Evolutionary conservation across 2,888 invertebrate species (phyloP), one percentile per base, ranked within the genome.

Genomic region (Phaonia tiefii): DNA sequence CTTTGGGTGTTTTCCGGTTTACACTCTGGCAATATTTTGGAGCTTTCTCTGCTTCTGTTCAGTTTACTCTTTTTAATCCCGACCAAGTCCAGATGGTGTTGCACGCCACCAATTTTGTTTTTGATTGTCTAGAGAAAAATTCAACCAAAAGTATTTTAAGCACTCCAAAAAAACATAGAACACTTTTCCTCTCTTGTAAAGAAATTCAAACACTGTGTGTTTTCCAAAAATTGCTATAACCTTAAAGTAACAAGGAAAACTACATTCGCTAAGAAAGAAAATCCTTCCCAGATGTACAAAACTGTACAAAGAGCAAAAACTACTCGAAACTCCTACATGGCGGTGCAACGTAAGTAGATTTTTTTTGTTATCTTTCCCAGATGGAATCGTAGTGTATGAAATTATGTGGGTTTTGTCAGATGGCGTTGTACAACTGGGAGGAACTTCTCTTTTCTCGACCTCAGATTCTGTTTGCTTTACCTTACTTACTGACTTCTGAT

Each of bases 331-430:
- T 60, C 37, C 60, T 37, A 15, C 31, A 31, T 8, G 15, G 60
- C 26, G 60, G 17, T 39, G 1, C 13, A 39, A 63, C 63, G 8
- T 31, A 3, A 13, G 63, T 31, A 20, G 17, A 37, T 54, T 22
- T 25, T 54, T 54, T 25, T 54, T 54, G 25, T 25, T 25, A 8
- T 31, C 31, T 31, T 31, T 31, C 3, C 31, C 8, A 31, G 31
- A 31, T 31, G 26, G 42, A 51, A 4, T 11, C 8, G 17, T n/a
- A n/a, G n/a, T n/a, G 39, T 54, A 22, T 26, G 70, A 22, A 56
- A 49, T 70, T 20, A 70, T 70, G 70, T 66, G 74, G 70, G 44
- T 31, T 72, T 63, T 71, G 58, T 66, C 26, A 25, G 58, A 66
- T 66, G 63, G 17, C 63, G 63, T 11, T 11, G 10, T 25, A 25